phyloP scores from a whole-genome alignment of 1,140 invertebrate species.

The Drosophila teissieri region DNA sequence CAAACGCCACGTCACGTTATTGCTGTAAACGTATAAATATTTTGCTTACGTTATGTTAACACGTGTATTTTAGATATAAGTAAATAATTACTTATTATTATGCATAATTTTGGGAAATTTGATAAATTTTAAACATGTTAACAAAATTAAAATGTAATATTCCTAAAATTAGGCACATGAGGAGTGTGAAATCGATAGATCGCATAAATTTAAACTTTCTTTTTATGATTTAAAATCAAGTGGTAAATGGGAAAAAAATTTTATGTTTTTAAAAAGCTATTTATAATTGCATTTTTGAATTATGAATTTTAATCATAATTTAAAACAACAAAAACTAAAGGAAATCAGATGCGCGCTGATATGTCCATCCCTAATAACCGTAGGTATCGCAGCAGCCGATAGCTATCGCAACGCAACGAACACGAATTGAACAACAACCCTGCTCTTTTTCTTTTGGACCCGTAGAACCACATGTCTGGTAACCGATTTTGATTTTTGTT shows the following conservation, averaged over 20 bases:
- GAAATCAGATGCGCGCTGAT: background rate
- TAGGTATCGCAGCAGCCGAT: background rate
- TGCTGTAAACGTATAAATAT: background rate
- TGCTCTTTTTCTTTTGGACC: conserved; percentile 81
- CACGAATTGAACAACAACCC: conserved; percentile 16
- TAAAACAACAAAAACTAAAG: background rate
- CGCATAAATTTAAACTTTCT: background rate
- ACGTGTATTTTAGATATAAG: background rate
- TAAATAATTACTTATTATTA: background rate
- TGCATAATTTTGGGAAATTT: too few species aligned
- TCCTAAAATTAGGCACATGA: background rate
- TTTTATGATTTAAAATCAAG: too few species aligned
- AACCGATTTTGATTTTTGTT: conserved; percentile 76
- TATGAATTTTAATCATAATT: background rate
- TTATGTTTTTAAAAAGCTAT: background rate
- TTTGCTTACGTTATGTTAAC: background rate
- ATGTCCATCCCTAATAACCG: background rate
- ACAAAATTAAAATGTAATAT: too few species aligned
- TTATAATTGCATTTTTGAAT: background rate
- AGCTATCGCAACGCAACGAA: conserved; percentile 4
- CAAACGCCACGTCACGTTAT: background rate
- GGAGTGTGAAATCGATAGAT: background rate
- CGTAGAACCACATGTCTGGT: conserved; percentile 84
- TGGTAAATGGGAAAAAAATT: background rate
- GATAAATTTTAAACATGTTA: too few species aligned